Evolutionary conservation across 2,888 invertebrate genomes (phyloP).

Genomic region (Emmelina monodactyla): DNA sequence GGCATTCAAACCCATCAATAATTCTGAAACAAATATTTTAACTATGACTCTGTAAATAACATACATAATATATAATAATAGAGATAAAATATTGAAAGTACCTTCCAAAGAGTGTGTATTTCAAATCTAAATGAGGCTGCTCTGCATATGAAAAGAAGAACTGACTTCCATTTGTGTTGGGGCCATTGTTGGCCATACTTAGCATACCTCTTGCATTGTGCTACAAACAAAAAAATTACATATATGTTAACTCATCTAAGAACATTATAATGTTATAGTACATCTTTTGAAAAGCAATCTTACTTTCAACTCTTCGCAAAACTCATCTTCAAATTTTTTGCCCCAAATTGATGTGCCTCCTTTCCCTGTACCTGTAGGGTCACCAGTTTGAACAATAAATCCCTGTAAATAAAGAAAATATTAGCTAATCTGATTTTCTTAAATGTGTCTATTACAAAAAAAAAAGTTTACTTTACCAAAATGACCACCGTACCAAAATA

Average conservation of each 20-base stretch:
- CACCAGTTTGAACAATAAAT: slow-evolving; percentile 86
- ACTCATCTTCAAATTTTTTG: slow-evolving; percentile 96
- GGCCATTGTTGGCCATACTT: slow-evolving; percentile 99
- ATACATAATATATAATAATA: too few relatives aligned
- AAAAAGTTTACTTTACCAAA: background rate
- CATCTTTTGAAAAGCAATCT: background rate
- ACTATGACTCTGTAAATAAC: too few relatives aligned
- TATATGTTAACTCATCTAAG: background rate
- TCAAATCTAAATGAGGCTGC: slow-evolving; percentile 94
- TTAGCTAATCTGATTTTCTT: background rate
- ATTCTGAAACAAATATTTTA: slow-evolving; percentile 70
- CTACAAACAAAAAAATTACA: slow-evolving; percentile 39
- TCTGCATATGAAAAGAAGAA: slow-evolving; percentile 96
- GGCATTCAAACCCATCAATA: slow-evolving; percentile 94
- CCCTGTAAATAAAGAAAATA: slow-evolving; percentile 64
- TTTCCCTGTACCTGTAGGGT: slow-evolving; percentile 92
- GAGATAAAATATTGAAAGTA: slow-evolving; percentile 33
- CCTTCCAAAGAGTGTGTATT: slow-evolving; percentile 97
- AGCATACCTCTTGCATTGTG: slow-evolving; percentile 88
- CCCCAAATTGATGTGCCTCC: slow-evolving; percentile 98
- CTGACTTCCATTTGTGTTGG: slow-evolving; percentile 97
- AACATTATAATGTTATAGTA: background rate
- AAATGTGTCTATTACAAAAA: background rate
- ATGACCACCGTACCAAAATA: too few relatives aligned
- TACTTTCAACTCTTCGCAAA: slow-evolving; percentile 88